Conservation (phyloP, 2,888 invertebrate genomes). For the Neoscelio sp. region DNA sequence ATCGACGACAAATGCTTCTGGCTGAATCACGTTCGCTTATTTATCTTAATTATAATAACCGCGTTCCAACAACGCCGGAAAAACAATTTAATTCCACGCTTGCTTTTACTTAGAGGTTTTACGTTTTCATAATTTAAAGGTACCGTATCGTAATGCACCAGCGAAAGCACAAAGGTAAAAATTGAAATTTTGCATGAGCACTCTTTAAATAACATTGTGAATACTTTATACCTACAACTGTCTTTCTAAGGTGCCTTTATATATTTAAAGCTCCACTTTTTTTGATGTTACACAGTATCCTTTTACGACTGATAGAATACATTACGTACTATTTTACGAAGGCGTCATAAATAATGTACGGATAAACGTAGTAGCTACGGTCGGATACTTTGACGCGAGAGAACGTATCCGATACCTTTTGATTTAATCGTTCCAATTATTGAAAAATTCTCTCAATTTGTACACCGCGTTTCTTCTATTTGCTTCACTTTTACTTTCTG, state of each 20-base stretch:
- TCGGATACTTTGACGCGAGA: slow-evolving; percentile 27
- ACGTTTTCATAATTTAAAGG: slow-evolving; percentile 1
- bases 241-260: slow-evolving; percentile 32
- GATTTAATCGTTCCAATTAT: slow-evolving; percentile 19
- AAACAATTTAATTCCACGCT: slow-evolving; percentile 6
- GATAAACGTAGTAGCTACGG: slow-evolving; percentile 27
- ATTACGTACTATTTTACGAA: slow-evolving; percentile 40
- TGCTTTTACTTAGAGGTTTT: background rate
- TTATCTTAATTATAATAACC: background rate
- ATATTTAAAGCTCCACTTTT: slow-evolving; percentile 29
- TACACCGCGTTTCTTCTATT: background rate
- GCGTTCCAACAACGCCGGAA: background rate
- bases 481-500: no score
- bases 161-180: slow-evolving; percentile 13
- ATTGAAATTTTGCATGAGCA: slow-evolving; percentile 26
- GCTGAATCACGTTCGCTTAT: background rate
- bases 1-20: background rate
- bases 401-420: slow-evolving; percentile 1
- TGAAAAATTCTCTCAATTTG: slow-evolving; percentile 12
- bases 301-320: slow-evolving; percentile 48
- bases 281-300: slow-evolving; percentile 16
- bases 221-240: slow-evolving; percentile 39
- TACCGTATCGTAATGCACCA: background rate
- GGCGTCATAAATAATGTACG: slow-evolving; percentile 30
- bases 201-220: slow-evolving; percentile 34